Evolutionary conservation across 2,888 invertebrate species (phyloP), one percentile per base, ranked within the genome.

Genomic region (Agrochola lychnidis): DNA sequence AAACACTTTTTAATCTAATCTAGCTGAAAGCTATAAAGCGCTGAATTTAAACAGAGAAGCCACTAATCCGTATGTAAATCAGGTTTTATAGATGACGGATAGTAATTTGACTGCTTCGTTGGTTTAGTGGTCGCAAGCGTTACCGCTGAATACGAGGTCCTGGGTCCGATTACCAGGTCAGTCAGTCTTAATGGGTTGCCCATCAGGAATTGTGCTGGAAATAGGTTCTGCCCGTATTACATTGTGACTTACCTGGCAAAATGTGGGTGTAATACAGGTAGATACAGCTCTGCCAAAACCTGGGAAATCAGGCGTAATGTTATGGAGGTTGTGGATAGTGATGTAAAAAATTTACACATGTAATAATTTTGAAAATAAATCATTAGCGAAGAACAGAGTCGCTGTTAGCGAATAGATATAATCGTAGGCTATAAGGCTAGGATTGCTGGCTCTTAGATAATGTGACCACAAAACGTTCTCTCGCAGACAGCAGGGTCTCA

Each of bases 381-480:
- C 40, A 40, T 0, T 36, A 40, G 25, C n/a, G 2, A 25, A 53
- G 2, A 48, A 63, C 36, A 25, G 30, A 25, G 10, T 30, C 1
- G 19, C n/a, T 63, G 30, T 68, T 56, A 51, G 16, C n/a, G 14
- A 64, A 53, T 25, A 63, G 10, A 25, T n/a, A 64, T 82, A 77
- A 70, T 69, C 6, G 9, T 30, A n/a, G n/a, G 14, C 51, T 48
- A 51, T 48, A 19, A n/a, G n/a, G 14, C 51, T 48, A 51, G 53
- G n/a, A 66, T 61, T 53, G 25, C 51, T 68, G 14, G 42, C n/a
- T 70, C 25, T 70, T 63, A 67, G 57, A 84, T 84, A 74, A 70
- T 74, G 53, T n/a, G 67, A 82, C 81, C 81, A 56, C 81, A 82
- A 75, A 61, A 74, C 57, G 59, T 81, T 73, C 61, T 71, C 79